These are phyloP conservation scores for Drosophila azteca DNA, from an alignment of 1,140 invertebrate species.

Conservation along the genomic window DNA sequence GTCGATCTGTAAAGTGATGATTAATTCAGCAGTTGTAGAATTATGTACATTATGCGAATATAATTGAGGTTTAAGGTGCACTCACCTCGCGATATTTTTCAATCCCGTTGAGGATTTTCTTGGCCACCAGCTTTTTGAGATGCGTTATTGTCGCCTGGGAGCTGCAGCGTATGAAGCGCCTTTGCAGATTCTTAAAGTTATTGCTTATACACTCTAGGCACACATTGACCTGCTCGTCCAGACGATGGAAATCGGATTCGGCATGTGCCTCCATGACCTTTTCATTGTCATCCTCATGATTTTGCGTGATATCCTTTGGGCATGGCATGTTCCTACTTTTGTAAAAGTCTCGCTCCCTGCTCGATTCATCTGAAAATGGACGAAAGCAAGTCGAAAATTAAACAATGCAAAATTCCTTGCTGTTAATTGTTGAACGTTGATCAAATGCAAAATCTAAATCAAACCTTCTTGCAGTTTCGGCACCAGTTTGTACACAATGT, in stretches of 20 bases:
- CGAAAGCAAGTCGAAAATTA: background rate
- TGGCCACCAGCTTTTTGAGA: slow-evolving; percentile 98
- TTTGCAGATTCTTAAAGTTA: slow-evolving; percentile 92
- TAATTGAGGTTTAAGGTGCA: background rate
- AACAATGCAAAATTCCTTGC: no score
- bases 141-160: slow-evolving; percentile 98
- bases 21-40: background rate
- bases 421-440: no score
- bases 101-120: slow-evolving; percentile 95
- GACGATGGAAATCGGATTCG: slow-evolving; percentile 95
- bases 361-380: slow-evolving; percentile 90
- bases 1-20: slow-evolving; percentile 90
- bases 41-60: background rate
- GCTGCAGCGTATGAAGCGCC: slow-evolving; percentile 96
- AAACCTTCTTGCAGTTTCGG: slow-evolving; percentile 95
- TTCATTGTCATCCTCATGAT: slow-evolving; percentile 84
- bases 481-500: slow-evolving; percentile 98
- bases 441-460: slow-evolving; percentile 26
- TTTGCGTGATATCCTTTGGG: slow-evolving; percentile 93
- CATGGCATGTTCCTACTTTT: slow-evolving; percentile 91
- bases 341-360: slow-evolving; percentile 94
- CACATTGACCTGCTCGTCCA: slow-evolving; percentile 98
- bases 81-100: slow-evolving; percentile 97
- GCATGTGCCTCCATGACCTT: slow-evolving; percentile 87
- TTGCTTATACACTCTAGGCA: slow-evolving; percentile 94